Conservation (phyloP, 2,797 vertebrate genomes). For the Sebastes steindachneri region DNA sequence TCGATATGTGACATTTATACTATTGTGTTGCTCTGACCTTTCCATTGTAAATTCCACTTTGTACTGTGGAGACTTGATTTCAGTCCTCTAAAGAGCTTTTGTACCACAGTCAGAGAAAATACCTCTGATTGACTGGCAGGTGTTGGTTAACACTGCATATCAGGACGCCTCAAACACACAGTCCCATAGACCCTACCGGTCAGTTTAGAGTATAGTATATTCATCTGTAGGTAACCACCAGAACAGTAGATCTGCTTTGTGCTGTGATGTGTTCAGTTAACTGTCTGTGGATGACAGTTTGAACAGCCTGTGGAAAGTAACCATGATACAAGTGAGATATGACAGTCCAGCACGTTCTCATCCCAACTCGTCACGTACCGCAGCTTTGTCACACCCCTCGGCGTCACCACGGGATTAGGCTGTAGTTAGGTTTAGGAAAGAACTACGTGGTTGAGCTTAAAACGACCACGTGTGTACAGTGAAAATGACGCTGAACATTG, state of each 20-base stretch:
- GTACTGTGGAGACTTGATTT: slow-evolving; percentile 13
- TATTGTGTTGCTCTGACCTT: slow-evolving; percentile 16
- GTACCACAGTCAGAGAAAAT: neutral
- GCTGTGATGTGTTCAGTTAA: neutral
- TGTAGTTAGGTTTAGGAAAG: too few relatives aligned
- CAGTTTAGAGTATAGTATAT: neutral
- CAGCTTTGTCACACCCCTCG: too few relatives aligned
- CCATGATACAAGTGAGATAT: neutral
- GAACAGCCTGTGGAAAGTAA: neutral
- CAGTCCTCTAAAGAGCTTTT: neutral
- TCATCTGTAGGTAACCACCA: neutral
- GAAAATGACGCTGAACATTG: too few relatives aligned
- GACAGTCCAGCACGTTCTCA: neutral
- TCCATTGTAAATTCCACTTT: neutral
- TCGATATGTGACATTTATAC: slow-evolving; percentile 13
- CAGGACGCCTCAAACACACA: neutral
- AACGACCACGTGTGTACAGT: too few relatives aligned
- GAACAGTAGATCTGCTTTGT: neutral
- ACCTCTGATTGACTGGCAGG: neutral
- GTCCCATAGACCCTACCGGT: neutral
- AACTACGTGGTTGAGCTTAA: too few relatives aligned
- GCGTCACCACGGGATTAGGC: too few relatives aligned
- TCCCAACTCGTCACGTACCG: too few relatives aligned
- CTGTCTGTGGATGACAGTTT: neutral
- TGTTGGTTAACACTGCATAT: neutral